Base-by-base conservation (phyloP, 2,113 vertebrate genomes). In the Phalacrocorax brasilianus region DNA sequence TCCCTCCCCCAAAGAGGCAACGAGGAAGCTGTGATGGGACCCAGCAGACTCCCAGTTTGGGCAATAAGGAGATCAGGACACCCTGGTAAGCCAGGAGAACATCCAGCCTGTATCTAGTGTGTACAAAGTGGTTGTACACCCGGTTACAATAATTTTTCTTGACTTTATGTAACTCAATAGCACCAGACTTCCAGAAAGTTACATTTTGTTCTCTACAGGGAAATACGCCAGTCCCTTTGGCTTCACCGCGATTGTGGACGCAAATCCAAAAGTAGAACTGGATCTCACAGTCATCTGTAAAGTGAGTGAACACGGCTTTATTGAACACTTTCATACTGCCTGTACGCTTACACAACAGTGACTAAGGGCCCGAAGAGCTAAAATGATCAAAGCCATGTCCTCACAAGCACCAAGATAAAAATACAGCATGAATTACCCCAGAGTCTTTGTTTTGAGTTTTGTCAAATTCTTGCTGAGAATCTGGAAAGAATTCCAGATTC, bases 401-500 rank as follows among this genome's bases (percentile, higher is more conserved):
- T 88, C 62, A 32, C 2, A 42, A 33, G 14, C 62, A 87, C n/a
- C 38, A 61, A 74, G 55, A 63, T 22, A 75, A 92, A 94, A 91
- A 67, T 28, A 35, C 22, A 65, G 26, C n/a, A 30, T 19, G 13
- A 65, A 85, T 26, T 73, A 58, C n/a, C n/a, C 59, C 33, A 30
- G 38, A 56, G 77, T 18, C 70, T 87, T 94, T 84, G 66, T 75
- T 82, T 63, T 44, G 63, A 85, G 8, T 76, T 74, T 68, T 74
- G 80, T 62, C 44, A 72, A 85, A 76, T 58, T 89, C 66, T 21
- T 53, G 50, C 38, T 5, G 3, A 92, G 62, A 80, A 90, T 86
- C 59, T 80, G 90, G 77, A 95, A 91, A 91, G 79, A 83, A 89
- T 79, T 96, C 85, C 89, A 88, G 87, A 87, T 44, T 85, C 61